phyloP scores from a whole-genome alignment of 1,140 invertebrate genomes.

The Anadara kagoshimensis region DNA sequence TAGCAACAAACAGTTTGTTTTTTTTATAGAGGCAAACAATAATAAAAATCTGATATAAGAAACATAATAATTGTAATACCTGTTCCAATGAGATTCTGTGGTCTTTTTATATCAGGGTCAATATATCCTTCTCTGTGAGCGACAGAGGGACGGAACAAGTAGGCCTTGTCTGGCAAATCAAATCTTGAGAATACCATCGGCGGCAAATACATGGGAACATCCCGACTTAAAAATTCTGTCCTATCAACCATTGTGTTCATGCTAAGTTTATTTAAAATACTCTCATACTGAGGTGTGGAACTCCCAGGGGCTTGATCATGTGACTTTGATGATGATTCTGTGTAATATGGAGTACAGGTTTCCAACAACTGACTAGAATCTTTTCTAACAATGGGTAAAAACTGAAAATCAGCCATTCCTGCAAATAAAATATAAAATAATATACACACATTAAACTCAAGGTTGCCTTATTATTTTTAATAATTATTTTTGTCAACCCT shows the following conservation, averaged over 20 bases:
- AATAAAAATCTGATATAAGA: too few species aligned
- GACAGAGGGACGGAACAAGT: slow-evolving; percentile 74
- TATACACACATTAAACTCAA: too few species aligned
- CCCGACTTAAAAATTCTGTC: slow-evolving; percentile 71
- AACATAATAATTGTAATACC: not conserved
- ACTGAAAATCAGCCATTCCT: slow-evolving; percentile 94
- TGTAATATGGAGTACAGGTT: too few species aligned
- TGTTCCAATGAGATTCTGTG: slow-evolving; percentile 39
- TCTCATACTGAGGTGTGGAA: slow-evolving; percentile 74
- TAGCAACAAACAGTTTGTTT: too few species aligned
- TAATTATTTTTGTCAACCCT: too few species aligned
- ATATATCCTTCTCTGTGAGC: slow-evolving; percentile 29
- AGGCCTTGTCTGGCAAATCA: slow-evolving; percentile 77
- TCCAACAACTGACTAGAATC: slow-evolving; percentile 72
- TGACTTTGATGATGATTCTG: too few species aligned
- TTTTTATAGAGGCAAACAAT: too few species aligned
- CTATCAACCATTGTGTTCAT: slow-evolving; percentile 51
- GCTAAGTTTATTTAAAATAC: slow-evolving; percentile 78
- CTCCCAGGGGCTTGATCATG: too few species aligned
- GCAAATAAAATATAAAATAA: slow-evolving; percentile 52
- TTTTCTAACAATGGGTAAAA: slow-evolving; percentile 81
- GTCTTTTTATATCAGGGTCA: slow-evolving; percentile 30
- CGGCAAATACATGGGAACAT: slow-evolving; percentile 82
- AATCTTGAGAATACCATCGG: slow-evolving; percentile 86
- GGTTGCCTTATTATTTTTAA: too few species aligned